Conservation (phyloP, 2,113 vertebrate genomes). For the Menidia beryllina region DNA sequence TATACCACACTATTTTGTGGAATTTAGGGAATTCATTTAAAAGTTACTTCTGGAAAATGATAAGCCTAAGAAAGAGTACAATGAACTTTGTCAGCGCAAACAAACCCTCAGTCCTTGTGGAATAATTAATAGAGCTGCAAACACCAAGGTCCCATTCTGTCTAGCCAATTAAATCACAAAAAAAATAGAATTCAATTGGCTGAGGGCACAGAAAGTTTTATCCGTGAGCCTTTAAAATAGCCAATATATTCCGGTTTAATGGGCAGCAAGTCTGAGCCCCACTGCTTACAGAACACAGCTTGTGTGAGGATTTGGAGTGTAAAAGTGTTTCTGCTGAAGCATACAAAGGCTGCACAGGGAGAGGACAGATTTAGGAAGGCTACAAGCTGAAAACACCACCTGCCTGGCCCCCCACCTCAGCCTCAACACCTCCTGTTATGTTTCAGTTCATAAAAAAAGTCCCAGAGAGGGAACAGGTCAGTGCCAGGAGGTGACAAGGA, state of each 20-base stretch:
- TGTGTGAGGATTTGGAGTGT: conserved; percentile 19
- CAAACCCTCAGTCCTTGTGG: conserved; percentile 36
- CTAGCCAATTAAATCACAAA: conserved; percentile 39
- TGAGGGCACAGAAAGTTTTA: conserved; percentile 10
- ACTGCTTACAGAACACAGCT: neutral
- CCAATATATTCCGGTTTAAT: neutral
- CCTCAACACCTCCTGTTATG: conserved; percentile 19
- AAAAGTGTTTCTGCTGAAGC: conserved; percentile 37
- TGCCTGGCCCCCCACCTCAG: conserved; percentile 17
- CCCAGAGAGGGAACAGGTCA: conserved; percentile 41
- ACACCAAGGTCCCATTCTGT: conserved; percentile 17
- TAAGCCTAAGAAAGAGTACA: conserved; percentile 15
- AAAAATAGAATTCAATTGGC: conserved; percentile 11
- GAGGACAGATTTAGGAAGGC: conserved; percentile 24
- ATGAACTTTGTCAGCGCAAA: conserved; percentile 17
- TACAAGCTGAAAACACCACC: conserved; percentile 40
- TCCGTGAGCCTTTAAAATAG: conserved; percentile 17
- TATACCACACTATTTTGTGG: too few species aligned
- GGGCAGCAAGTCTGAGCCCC: neutral
- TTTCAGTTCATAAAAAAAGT: conserved; percentile 41
- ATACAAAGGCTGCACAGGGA: neutral
- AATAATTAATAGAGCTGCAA: conserved; percentile 18
- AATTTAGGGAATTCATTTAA: conserved; percentile 39
- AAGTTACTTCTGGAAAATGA: neutral
- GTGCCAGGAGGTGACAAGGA: conserved; percentile 21